Evolutionary conservation across 2,113 vertebrate genomes (phyloP), one percentile per base, ranked within the genome.

Genomic region (Pavo muticus): DNA sequence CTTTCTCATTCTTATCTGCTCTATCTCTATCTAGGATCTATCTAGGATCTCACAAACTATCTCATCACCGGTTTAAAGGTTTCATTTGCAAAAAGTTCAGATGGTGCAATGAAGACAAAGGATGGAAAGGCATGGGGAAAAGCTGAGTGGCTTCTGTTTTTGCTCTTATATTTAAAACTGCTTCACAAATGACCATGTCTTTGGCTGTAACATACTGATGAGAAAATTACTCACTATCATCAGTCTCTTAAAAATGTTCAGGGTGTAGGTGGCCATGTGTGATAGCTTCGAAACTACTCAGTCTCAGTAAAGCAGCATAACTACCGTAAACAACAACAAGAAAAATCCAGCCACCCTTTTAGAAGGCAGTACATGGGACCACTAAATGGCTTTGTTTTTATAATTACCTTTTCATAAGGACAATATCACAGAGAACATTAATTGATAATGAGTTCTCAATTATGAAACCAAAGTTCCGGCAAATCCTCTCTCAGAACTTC

Each of bases 401-500:
- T 37, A 73, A 70, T 77, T 68, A 77, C 17, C 32, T 77, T 47
- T 88, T 71, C 60, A 81, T 42, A 76, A 73, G 60, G 25, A 90
- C 1, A 8, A 0, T 59, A 71, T 54, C n/a, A 76, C 15, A 71
- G 25, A 20, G 18, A 64, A 64, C 1, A 75, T 68, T 52, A 88
- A 94, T 42, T 68, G 61, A 74, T 68, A 73, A 56, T 76, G 88
- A 56, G 12, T 81, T 87, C 69, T 78, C 21, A 61, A 48, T 88
- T 86, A 84, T 29, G 42, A 72, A 91, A 84, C 39, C 18, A 44
- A 88, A 90, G 14, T 75, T 88, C 57, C 64, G 37, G 39, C 10
- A 93, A 94, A 88, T 81, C 56, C 39, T 71, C 35, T 89, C 39
- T 78, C 71, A 21, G 23, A 50, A 47, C 61, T 94, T 74, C 65